phyloP scores from a whole-genome alignment of 2,113 vertebrate species.

The Alectura lathami region DNA sequence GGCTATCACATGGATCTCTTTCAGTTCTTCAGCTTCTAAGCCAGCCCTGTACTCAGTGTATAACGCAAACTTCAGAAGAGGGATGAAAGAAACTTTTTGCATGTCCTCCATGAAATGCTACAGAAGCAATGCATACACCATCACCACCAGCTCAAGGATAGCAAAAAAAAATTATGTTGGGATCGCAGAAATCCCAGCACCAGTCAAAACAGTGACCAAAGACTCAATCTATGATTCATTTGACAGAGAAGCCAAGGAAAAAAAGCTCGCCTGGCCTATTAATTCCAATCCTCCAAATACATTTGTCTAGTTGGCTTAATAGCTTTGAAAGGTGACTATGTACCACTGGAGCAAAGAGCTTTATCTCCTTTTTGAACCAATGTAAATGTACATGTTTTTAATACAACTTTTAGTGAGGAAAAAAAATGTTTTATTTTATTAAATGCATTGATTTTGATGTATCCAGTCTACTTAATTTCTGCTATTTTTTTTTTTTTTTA shows the following conservation, averaged over 20 bases:
- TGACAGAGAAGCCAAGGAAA: slow-evolving; percentile 88
- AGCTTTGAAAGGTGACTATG: neutral
- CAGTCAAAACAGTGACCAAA: slow-evolving; percentile 80
- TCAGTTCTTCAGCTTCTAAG: slow-evolving; percentile 92
- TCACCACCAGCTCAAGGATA: slow-evolving; percentile 92
- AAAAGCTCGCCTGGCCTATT: slow-evolving; percentile 93
- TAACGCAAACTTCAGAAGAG: slow-evolving; percentile 90
- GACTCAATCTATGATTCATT: slow-evolving; percentile 88
- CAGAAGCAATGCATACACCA: slow-evolving; percentile 94
- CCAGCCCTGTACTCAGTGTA: slow-evolving; percentile 88
- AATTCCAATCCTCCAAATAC: slow-evolving; percentile 90
- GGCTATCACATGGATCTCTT: slow-evolving; percentile 83
- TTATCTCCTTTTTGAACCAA: slow-evolving; percentile 5
- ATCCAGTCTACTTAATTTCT: neutral
- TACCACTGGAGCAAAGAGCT: neutral
- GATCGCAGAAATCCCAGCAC: slow-evolving; percentile 83
- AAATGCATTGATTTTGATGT: slow-evolving; percentile 39
- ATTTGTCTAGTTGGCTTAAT: slow-evolving; percentile 79
- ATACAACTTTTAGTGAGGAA: neutral
- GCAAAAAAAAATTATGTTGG: slow-evolving; percentile 95
- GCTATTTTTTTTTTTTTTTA: neutral
- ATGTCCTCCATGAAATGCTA: slow-evolving; percentile 98
- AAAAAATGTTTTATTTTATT: slow-evolving; percentile 64
- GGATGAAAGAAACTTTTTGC: slow-evolving; percentile 94
- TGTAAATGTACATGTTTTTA: slow-evolving; percentile 20